Evolutionary conservation across 2,888 invertebrate genomes (phyloP).

Genomic region (Drosophila pegasa): DNA sequence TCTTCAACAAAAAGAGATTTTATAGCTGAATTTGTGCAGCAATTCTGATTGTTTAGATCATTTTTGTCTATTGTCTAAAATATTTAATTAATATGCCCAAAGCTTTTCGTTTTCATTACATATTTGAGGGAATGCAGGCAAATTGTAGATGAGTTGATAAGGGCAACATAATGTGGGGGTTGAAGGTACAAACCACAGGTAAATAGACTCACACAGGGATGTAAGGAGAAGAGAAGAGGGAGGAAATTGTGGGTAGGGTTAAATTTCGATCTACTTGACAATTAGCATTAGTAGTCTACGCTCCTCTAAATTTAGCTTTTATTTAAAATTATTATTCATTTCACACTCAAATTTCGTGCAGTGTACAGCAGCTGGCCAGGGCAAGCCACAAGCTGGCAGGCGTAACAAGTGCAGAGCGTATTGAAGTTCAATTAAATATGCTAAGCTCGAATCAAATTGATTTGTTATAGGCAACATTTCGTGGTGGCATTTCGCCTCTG

Average conservation of each 20-base stretch:
- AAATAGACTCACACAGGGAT: background rate
- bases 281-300: background rate
- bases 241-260: too few species aligned
- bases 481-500: conserved; percentile 42
- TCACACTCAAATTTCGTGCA: background rate
- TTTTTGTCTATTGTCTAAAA: background rate
- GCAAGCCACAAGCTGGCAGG: conserved; percentile 13
- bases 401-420: conserved; percentile 26
- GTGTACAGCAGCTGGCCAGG: background rate
- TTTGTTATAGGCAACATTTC: conserved; percentile 69
- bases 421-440: conserved; percentile 60
- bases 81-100: background rate
- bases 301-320: background rate
- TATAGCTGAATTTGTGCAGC: background rate
- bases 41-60: background rate
- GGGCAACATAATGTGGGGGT: too few species aligned
- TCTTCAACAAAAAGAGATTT: background rate
- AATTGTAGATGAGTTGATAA: background rate
- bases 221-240: background rate
- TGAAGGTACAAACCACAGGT: background rate
- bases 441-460: conserved; percentile 67
- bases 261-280: too few species aligned
- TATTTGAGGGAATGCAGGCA: background rate
- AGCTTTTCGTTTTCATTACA: background rate
- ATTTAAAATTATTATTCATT: background rate